These are phyloP conservation scores for Danionella dracula DNA, from an alignment of 2,797 vertebrate genomes.

Conservation along the genomic window DNA sequence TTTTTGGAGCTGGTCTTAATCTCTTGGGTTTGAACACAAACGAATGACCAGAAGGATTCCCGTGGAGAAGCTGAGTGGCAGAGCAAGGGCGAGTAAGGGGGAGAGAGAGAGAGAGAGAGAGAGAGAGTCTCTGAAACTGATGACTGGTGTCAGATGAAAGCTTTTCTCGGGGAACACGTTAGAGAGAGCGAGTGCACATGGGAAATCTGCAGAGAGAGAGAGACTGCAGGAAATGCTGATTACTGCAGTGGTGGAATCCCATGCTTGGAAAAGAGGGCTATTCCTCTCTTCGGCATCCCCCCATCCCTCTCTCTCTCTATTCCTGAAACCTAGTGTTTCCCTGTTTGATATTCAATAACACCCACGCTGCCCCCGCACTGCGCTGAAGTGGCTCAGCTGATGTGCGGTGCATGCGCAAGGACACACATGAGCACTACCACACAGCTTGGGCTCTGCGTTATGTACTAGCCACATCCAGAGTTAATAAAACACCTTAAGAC, in stretches of 20 bases:
- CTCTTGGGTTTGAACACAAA: no score
- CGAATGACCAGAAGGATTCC: no score
- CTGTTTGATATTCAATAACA: conserved; percentile 49
- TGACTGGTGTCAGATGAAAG: no score
- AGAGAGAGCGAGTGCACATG: no score
- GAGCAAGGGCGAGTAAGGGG: no score
- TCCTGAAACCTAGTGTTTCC: conserved; percentile 53
- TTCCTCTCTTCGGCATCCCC: conserved; percentile 47
- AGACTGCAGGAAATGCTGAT: conserved; percentile 60
- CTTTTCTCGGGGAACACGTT: no score
- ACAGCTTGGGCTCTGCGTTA: background rate
- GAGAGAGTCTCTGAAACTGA: no score
- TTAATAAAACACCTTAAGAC: background rate
- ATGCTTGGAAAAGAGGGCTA: conserved; percentile 68
- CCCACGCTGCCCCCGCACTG: conserved; percentile 61
- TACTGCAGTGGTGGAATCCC: conserved; percentile 79
- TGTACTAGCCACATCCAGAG: background rate
- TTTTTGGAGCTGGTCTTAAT: no score
- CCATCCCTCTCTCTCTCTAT: conserved; percentile 11
- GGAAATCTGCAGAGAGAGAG: conserved; percentile 28
- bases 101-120: no score
- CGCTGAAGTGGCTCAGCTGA: conserved; percentile 40
- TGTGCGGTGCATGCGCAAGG: background rate
- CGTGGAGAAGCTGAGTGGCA: no score
- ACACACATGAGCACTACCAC: background rate